Conservation (phyloP, 2,797 vertebrate species). For the Myotis planiceps region DNA sequence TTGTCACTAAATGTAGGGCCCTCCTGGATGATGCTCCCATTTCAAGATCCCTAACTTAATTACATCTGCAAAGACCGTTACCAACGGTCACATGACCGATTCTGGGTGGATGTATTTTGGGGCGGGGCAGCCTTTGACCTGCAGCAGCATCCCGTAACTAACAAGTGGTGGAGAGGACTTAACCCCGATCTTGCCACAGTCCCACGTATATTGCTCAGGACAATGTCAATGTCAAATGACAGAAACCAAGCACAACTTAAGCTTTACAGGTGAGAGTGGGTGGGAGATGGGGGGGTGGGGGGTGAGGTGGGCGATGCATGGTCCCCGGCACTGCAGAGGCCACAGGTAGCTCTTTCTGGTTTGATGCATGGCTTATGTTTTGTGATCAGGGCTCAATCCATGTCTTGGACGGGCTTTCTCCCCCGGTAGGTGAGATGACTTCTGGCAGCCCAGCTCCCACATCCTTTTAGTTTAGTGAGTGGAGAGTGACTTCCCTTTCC, state of each 20-base stretch:
- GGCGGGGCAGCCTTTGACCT: too few relatives aligned
- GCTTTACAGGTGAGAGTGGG: background rate
- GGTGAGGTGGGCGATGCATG: rapidly evolving
- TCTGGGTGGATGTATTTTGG: background rate
- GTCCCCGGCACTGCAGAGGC: background rate
- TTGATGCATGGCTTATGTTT: background rate
- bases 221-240: rapidly evolving
- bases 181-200: background rate
- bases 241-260: background rate
- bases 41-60: too few relatives aligned
- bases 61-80: background rate
- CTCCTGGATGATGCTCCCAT: too few relatives aligned
- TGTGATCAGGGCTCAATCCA: background rate
- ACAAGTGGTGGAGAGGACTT: too few relatives aligned
- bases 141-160: too few relatives aligned
- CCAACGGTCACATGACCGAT: background rate
- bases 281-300: background rate
- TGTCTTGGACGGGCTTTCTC: background rate
- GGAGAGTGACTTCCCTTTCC: background rate
- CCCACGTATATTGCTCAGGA: background rate
- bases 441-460: background rate
- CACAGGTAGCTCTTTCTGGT: background rate
- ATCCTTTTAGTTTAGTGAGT: background rate
- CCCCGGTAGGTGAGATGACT: background rate
- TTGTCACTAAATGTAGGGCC: too few relatives aligned